Evolutionary conservation across 2,888 invertebrate species (phyloP).

Genomic region (Polydrusus tereticollis): DNA sequence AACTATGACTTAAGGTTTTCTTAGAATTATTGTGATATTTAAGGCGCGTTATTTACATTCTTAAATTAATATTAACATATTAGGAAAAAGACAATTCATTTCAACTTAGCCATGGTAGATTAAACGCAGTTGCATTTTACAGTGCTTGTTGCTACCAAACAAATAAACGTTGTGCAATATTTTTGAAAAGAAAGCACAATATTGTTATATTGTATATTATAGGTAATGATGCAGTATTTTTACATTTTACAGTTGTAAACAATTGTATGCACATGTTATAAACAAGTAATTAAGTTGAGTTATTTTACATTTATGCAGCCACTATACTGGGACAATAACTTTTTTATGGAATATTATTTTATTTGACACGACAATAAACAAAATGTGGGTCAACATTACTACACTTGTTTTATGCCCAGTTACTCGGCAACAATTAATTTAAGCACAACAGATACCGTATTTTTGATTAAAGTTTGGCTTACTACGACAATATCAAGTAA

Average conservation of each 20-base stretch:
- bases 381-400: conserved; percentile 11
- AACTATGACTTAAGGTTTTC: too few relatives aligned
- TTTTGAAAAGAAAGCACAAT: too few relatives aligned
- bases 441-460: too few relatives aligned
- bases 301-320: background rate
- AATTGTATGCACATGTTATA: background rate
- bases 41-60: too few relatives aligned
- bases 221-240: background rate
- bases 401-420: background rate
- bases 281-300: background rate
- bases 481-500: too few relatives aligned
- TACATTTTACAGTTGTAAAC: background rate
- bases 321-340: background rate
- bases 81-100: too few relatives aligned
- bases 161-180: too few relatives aligned
- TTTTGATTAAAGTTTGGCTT: background rate
- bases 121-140: too few relatives aligned
- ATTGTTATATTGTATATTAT: background rate
- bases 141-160: too few relatives aligned
- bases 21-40: too few relatives aligned
- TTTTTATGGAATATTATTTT: background rate
- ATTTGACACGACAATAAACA: background rate
- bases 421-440: conserved; percentile 7
- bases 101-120: too few relatives aligned
- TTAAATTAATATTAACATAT: too few relatives aligned